Evolutionary conservation across 1,140 invertebrate genomes (phyloP).

Genomic region (Drosophila auraria): DNA sequence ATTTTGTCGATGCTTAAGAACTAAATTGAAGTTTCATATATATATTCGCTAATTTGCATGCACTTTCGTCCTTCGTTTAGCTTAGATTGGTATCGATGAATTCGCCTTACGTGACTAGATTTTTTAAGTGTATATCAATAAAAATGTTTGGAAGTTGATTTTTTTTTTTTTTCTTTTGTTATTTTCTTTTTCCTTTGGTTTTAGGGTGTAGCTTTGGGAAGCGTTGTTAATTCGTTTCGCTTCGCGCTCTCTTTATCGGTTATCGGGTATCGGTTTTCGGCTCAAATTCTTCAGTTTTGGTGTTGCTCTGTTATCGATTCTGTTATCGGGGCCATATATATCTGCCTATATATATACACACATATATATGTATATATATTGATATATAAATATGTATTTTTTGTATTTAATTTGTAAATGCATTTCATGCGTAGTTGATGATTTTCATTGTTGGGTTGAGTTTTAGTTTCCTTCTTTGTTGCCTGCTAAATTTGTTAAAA

Average conservation of each 20-base stretch:
- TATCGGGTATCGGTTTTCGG: not conserved
- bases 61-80: conserved; percentile 30
- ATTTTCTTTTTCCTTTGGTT: not conserved
- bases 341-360: conserved; percentile 20
- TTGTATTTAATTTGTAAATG: conserved; percentile 69
- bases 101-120: conserved; percentile 48
- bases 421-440: conserved; percentile 80
- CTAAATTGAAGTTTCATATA: conserved; percentile 45
- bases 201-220: conserved; percentile 19
- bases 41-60: conserved; percentile 46
- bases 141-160: conserved; percentile 72
- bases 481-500: conserved; percentile 17
- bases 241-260: conserved; percentile 6
- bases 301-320: conserved; percentile 23
- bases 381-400: conserved; percentile 41
- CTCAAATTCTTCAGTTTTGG: conserved; percentile 25
- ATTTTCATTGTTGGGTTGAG: conserved; percentile 69
- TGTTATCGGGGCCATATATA: conserved; percentile 30
- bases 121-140: conserved; percentile 57
- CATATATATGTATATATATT: conserved; percentile 24
- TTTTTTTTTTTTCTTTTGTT: not conserved
- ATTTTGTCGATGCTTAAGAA: conserved; percentile 16
- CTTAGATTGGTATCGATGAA: conserved; percentile 52
- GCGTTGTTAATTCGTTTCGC: conserved; percentile 19
- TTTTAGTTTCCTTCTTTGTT: conserved; percentile 24